Conservation (phyloP, 2,888 invertebrate genomes). For the Seira sanloemensis region DNA sequence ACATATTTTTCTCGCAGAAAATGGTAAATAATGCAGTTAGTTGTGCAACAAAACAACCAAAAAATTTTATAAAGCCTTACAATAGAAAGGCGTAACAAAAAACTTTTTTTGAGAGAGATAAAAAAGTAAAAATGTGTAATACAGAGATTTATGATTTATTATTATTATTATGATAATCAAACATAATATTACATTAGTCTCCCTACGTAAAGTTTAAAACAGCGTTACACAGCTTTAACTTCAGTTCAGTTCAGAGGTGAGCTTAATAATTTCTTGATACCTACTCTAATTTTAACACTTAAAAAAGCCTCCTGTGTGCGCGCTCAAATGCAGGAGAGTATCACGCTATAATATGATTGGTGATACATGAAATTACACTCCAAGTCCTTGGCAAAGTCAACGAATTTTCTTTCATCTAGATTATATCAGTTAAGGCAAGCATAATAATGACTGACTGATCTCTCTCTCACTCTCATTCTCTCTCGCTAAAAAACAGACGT, state of each 20-base stretch:
- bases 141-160: constrained; percentile 41
- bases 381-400: constrained; percentile 54
- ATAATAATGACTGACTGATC: constrained; percentile 61
- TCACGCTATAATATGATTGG: constrained; percentile 36
- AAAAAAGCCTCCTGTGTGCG: constrained; percentile 4
- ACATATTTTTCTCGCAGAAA: constrained; percentile 35
- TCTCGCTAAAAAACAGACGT: not conserved
- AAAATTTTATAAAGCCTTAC: constrained; percentile 19
- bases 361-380: constrained; percentile 46
- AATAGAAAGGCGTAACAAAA: constrained; percentile 41
- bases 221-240: not conserved
- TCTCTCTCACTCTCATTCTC: constrained; percentile 41
- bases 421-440: constrained; percentile 63
- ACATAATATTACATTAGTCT: not conserved
- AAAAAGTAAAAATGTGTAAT: constrained; percentile 50
- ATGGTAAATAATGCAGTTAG: not conserved
- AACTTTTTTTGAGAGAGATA: constrained; percentile 41
- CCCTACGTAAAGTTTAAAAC: not conserved
- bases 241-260: not conserved
- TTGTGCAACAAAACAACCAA: constrained; percentile 5
- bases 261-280: not conserved
- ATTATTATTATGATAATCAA: constrained; percentile 4
- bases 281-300: constrained; percentile 34
- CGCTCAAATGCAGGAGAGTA: not conserved
- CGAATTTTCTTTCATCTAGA: constrained; percentile 61